Conservation (phyloP, 2,888 invertebrate genomes). For the Drosophila limbata region DNA sequence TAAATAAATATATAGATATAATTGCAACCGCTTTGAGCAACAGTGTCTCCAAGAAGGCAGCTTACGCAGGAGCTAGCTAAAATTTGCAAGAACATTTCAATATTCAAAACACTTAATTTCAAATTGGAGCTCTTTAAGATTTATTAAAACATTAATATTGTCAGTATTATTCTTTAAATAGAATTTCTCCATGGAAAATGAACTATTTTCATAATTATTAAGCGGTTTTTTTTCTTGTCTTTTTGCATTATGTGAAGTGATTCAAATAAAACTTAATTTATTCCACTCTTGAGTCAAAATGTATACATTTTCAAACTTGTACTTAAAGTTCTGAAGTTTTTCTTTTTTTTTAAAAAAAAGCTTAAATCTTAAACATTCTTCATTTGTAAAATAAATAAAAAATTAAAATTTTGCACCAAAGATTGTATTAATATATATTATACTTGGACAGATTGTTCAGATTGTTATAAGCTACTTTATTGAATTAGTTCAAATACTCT, state of each 20-base stretch:
- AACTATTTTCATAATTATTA: not conserved
- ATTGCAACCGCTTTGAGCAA: constrained; percentile 41
- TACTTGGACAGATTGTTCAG: not conserved
- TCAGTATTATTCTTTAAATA: not conserved
- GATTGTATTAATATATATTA: no score
- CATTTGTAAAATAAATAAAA: no score
- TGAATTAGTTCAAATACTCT: constrained; percentile 2
- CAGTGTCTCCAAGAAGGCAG: constrained; percentile 9
- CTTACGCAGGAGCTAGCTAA: not conserved
- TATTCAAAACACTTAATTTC: not conserved
- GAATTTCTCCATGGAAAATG: not conserved
- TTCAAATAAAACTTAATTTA: not conserved
- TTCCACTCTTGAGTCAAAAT: not conserved
- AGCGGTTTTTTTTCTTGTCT: not conserved
- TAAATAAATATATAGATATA: constrained; percentile 11
- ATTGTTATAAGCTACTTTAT: not conserved
- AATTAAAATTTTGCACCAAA: no score
- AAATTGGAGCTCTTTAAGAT: not conserved
- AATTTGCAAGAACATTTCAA: not conserved
- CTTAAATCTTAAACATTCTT: no score
- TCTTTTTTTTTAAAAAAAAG: not conserved
- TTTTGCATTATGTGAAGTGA: not conserved
- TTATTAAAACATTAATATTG: not conserved
- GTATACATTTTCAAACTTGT: not conserved
- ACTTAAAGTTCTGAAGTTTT: not conserved